Conservation (phyloP, 2,113 vertebrate genomes). For the Solea solea region DNA sequence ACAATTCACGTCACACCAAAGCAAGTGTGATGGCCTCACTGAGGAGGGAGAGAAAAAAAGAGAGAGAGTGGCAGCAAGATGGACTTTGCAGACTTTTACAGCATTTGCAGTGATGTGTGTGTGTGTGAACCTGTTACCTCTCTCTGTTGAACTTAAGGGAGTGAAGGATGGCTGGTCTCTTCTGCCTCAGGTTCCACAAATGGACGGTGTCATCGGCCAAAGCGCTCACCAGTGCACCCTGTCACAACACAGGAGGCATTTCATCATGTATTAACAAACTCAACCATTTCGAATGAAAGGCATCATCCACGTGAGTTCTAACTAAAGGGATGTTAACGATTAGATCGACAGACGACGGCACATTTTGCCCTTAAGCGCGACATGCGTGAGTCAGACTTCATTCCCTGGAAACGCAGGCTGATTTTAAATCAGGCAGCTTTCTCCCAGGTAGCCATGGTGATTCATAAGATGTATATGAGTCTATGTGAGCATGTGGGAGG, state of each 20-base stretch:
- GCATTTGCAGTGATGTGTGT: neutral
- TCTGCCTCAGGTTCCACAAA: conserved; percentile 98
- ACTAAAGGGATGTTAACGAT: neutral
- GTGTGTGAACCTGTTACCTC: conserved; percentile 82
- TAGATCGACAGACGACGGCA: conserved; percentile 4
- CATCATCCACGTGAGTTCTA: neutral
- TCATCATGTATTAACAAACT: conserved; percentile 3
- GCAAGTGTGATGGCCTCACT: conserved; percentile 20
- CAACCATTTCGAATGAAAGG: neutral
- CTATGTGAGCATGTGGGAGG: conserved; percentile 61
- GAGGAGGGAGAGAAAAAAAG: conserved; percentile 1
- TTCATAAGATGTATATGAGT: conserved; percentile 62
- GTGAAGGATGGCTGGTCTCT: conserved; percentile 97
- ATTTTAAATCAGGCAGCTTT: conserved; percentile 56
- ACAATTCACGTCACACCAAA: conserved; percentile 33
- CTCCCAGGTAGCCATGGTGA: conserved; percentile 67
- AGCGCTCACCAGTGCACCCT: conserved; percentile 99
- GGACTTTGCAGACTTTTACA: neutral
- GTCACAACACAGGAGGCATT: neutral
- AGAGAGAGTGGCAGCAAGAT: neutral
- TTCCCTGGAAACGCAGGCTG: conserved; percentile 42
- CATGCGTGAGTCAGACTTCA: conserved; percentile 38
- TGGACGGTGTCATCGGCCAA: conserved; percentile 98
- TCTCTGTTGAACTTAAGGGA: conserved; percentile 98
- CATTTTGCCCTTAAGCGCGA: conserved; percentile 7